Evolutionary conservation across 2,113 vertebrate genomes (phyloP).

Genomic region (Poicephalus meyeri): DNA sequence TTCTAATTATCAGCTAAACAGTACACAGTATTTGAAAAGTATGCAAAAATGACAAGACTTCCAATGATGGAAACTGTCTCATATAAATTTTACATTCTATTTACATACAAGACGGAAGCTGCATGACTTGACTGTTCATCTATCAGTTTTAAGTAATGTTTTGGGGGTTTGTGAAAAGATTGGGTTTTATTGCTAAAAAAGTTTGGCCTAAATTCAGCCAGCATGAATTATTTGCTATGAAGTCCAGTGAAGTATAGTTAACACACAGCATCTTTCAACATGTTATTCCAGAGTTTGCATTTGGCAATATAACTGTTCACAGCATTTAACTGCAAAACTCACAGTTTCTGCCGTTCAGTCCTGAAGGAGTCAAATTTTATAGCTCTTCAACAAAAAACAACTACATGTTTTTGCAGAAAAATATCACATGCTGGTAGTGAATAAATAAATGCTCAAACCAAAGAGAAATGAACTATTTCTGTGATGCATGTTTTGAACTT

Average conservation of each 20-base stretch:
- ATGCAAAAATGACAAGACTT: neutral
- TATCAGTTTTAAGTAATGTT: neutral
- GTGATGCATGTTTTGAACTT: conserved; percentile 36
- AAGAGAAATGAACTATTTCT: conserved; percentile 32
- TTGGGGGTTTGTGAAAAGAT: neutral
- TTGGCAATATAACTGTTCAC: neutral
- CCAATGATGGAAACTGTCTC: neutral
- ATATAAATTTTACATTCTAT: neutral
- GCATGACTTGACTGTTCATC: neutral
- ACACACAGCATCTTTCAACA: neutral
- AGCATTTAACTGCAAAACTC: neutral
- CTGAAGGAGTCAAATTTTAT: neutral
- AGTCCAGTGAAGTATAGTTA: neutral
- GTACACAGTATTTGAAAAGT: neutral
- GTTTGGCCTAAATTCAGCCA: neutral
- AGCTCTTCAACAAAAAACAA: neutral
- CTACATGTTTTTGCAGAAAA: neutral
- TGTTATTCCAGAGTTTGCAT: neutral
- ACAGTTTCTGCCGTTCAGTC: neutral
- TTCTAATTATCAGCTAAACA: neutral
- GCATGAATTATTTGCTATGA: neutral
- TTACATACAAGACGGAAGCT: neutral
- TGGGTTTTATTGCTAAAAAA: neutral
- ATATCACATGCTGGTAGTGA: neutral
- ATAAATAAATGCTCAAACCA: conserved; percentile 42